Evolutionary conservation across 2,797 vertebrate species (phyloP), one percentile per base, ranked within the genome.

Genomic region (Crocidura indochinensis): DNA sequence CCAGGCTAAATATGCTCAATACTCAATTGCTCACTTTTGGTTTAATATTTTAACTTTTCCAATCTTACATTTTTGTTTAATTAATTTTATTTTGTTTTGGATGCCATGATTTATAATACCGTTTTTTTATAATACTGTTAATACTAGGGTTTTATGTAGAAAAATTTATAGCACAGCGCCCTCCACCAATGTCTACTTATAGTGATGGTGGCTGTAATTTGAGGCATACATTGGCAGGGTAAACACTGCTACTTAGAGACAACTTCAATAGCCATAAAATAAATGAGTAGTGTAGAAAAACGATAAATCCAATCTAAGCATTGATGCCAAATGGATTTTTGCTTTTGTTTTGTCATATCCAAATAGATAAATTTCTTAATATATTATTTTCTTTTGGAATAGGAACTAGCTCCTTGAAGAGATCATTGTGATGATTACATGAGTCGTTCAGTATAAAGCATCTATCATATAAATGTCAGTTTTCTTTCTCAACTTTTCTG

Each of bases 401-500:
- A 90, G 1, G 26, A 19, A 85, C 71, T 81, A 94, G 17, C 31
- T 77, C n/a, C 64, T 84, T 72, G 38, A 74, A 47, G 22, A 78
- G 38, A 9, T 71, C 1, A 1, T 71, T 83, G 44, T 87, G 51
- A 81, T 89, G 74, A 84, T 86, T 81, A 90, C 94, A 82, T 56
- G 56, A 92, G 24, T 46, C 0, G 5, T 56, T 94, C 24, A 31
- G 1, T 87, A 60, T 75, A 92, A 95, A 87, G 17, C n/a, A 85
- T 69, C 65, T 93, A 47, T 11, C 75, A 53, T 78, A 88, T 56
- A 91, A 87, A 87, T 90, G 47, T 60, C 84, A 67, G 20, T 86
- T 74, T 90, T 27, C 67, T 88, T 86, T 94, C 53, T 91, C 38
- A 78, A 26, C 75, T 94, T 92, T 92, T 47, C 60, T 93, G 75